Evolutionary conservation across 1,140 invertebrate species (phyloP), one percentile per base, ranked within the genome.

Genomic region (Dryas iulia): DNA sequence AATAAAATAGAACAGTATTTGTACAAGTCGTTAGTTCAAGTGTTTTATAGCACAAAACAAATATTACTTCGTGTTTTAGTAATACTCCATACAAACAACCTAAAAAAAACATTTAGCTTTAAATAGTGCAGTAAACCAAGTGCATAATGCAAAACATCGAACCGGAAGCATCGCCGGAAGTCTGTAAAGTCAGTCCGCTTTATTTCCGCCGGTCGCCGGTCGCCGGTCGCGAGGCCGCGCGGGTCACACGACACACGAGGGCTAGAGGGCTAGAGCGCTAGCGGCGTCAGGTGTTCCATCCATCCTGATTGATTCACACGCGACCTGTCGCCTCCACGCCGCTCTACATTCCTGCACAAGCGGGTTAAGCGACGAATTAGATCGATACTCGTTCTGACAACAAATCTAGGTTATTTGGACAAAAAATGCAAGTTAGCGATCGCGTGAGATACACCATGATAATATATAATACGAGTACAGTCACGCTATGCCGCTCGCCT

Each of bases 301-400:
- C 53, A 30, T 54, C 53, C 53, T 57, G 62, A 65, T 65, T 65
- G 62, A 65, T 58, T 65, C 53, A 54, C 62, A 65, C 62, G 62
- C 62, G 62, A 65, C 33, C 31, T 54, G 18, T 26, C 33, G n/a
- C 35, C 33, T 35, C 33, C 5, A 24, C 39, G 59, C 10, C 25
- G 25, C 23, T 24, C 28, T 26, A 47, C 39, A 47, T 47, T 47
- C 14, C 14, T 47, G 18, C 14, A 8, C 10, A 47, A 47, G n/a
- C n/a, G 18, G 39, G 39, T 21, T 18, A 47, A 47, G 7, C 14
- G 39, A 47, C 14, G 39, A 47, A 47, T 47, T 47, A 47, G 39
- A 47, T 47, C 39, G 14, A 47, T 47, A 47, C 2, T 21, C 14
- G 2, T 18, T 8, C 39, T 47, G 18, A 35, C 33, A 35, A n/a